Conservation (phyloP, 2,113 vertebrate species). For the Pongo abelii region DNA sequence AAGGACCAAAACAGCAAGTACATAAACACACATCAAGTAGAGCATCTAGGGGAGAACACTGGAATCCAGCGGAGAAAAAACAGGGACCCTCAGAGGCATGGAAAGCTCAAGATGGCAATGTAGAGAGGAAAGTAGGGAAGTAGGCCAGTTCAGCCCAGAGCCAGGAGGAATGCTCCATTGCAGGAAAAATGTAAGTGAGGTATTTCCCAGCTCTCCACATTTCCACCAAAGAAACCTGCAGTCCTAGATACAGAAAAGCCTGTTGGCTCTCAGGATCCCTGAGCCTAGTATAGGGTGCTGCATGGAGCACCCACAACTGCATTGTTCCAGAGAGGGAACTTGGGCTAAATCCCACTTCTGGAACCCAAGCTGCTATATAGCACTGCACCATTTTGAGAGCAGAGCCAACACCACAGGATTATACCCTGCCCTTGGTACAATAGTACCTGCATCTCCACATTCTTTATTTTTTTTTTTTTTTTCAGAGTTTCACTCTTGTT, state of each 20-base stretch:
- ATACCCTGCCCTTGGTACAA: not conserved
- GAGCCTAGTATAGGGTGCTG: not conserved
- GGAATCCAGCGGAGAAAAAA: not conserved
- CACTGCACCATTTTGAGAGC: not conserved
- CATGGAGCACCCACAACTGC: not conserved
- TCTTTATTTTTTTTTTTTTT: no score
- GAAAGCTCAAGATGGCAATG: not conserved
- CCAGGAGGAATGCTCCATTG: not conserved
- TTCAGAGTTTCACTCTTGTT: no score
- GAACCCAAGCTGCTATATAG: not conserved
- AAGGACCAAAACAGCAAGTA: not conserved
- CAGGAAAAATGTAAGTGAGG: not conserved
- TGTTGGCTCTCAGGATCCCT: not conserved
- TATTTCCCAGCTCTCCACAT: not conserved
- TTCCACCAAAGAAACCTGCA: not conserved
- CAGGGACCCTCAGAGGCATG: not conserved
- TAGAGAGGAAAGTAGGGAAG: not conserved
- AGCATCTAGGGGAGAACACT: not conserved
- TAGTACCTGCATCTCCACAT: not conserved
- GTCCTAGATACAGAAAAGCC: not conserved
- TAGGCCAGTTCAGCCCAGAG: not conserved
- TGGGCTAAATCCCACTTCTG: not conserved
- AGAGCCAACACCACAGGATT: not conserved
- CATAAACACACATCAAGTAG: not conserved
- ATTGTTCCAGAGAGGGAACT: not conserved